phyloP scores from a whole-genome alignment of 1,140 invertebrate species.

The Scaptomyza pallida region DNA sequence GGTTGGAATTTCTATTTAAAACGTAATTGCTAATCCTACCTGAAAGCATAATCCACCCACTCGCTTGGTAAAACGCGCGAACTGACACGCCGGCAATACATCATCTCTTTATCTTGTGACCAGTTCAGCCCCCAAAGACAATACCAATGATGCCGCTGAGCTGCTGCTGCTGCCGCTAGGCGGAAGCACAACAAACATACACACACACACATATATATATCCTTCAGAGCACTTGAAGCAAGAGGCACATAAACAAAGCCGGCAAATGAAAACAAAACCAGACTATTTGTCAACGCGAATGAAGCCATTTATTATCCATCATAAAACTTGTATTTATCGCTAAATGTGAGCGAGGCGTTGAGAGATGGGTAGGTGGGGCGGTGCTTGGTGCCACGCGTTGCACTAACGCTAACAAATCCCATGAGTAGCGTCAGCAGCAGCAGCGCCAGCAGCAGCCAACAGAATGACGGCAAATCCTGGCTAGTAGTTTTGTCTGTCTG shows the following conservation, averaged over 20 bases:
- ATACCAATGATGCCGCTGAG: constrained; percentile 11
- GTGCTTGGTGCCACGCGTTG: constrained; percentile 38
- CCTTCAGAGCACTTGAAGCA: background rate
- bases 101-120: constrained; percentile 75
- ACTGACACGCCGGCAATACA: constrained; percentile 64
- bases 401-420: constrained; percentile 52
- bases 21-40: constrained; percentile 80
- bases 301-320: constrained; percentile 84
- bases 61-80: constrained; percentile 65
- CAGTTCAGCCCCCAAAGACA: constrained; percentile 28
- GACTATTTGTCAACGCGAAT: constrained; percentile 84
- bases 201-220: background rate
- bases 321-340: constrained; percentile 84
- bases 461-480: constrained; percentile 66
- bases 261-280: constrained; percentile 74
- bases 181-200: constrained; percentile 18
- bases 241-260: constrained; percentile 28
- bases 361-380: background rate
- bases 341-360: constrained; percentile 49
- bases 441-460: constrained; percentile 19
- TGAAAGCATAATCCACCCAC: constrained; percentile 82
- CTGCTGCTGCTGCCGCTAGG: constrained; percentile 3
- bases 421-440: constrained; percentile 26
- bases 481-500: constrained; percentile 69
- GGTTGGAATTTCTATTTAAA: constrained; percentile 76